Conservation (phyloP, 2,888 invertebrate species). For the Chymomyza procnemis region DNA sequence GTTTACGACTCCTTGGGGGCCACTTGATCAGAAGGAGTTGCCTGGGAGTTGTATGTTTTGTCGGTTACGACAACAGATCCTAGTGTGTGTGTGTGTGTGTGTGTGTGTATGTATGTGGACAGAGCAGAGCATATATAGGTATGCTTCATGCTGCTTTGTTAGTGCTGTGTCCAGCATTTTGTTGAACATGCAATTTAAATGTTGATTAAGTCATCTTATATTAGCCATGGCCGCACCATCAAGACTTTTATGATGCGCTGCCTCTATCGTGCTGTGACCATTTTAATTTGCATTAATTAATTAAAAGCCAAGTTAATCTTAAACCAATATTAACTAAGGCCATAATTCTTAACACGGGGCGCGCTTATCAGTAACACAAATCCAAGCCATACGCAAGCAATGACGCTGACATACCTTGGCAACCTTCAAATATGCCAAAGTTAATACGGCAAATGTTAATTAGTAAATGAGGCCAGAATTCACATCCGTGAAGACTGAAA, state of each 20-base stretch:
- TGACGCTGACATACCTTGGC: background rate
- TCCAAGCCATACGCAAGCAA: constrained; percentile 48
- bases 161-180: constrained; percentile 23
- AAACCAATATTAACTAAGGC: constrained; percentile 41
- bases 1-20: constrained; percentile 69
- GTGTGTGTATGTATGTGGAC: background rate
- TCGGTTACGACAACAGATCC: constrained; percentile 9
- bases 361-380: constrained; percentile 61
- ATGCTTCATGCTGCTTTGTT: constrained; percentile 13
- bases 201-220: constrained; percentile 3
- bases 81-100: background rate
- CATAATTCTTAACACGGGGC: constrained; percentile 18
- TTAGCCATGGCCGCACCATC: background rate
- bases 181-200: constrained; percentile 30
- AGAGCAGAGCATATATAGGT: background rate
- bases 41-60: constrained; percentile 54
- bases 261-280: background rate
- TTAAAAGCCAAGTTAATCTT: constrained; percentile 55
- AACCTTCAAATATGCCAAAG: background rate
- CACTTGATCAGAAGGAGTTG: constrained; percentile 69
- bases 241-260: background rate
- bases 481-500: background rate
- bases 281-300: constrained; percentile 46
- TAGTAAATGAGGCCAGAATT: constrained; percentile 53
- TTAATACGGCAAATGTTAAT: constrained; percentile 51